phyloP scores from a whole-genome alignment of 1,140 invertebrate species.

The Neodiprion virginianus region DNA sequence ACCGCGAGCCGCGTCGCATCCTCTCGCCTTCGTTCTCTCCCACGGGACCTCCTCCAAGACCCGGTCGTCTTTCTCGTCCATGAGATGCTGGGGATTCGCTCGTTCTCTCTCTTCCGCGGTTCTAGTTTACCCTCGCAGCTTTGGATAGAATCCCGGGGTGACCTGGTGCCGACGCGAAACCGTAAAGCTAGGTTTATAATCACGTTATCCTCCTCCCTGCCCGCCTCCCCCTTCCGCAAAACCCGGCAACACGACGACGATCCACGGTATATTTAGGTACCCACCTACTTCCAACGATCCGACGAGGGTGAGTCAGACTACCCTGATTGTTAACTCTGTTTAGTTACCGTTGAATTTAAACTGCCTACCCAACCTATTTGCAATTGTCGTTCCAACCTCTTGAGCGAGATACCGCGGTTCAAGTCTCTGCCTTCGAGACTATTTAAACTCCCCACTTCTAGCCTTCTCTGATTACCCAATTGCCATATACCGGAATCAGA shows the following conservation, averaged over 20 bases:
- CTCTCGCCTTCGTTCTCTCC: too few relatives aligned
- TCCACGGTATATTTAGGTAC: neutral
- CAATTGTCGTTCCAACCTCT: neutral
- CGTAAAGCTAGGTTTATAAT: constrained; percentile 7
- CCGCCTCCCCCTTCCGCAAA: too few relatives aligned
- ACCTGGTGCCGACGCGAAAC: neutral
- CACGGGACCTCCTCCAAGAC: too few relatives aligned
- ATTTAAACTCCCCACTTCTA: too few relatives aligned
- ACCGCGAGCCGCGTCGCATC: neutral
- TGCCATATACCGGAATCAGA: too few relatives aligned
- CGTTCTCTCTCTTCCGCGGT: neutral
- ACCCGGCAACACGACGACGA: neutral
- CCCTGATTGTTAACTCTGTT: constrained; percentile 1
- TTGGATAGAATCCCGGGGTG: too few relatives aligned
- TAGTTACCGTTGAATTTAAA: constrained; percentile 1
- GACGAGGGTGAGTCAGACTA: neutral
- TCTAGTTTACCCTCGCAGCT: neutral
- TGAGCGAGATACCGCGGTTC: too few relatives aligned
- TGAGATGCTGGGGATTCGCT: neutral
- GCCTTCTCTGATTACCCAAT: too few relatives aligned
- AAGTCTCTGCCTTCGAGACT: too few relatives aligned
- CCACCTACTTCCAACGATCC: neutral
- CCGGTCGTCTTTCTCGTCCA: neutral
- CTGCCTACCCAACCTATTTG: neutral
- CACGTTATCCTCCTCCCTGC: neutral